Percentiles rank a stretch among this genome's conserved stretches.
Conservation (phyloP, 30 jellyfish, hydroid and myxozoan species). For the Aurelia aurita complex sp. Pacific region DNA sequence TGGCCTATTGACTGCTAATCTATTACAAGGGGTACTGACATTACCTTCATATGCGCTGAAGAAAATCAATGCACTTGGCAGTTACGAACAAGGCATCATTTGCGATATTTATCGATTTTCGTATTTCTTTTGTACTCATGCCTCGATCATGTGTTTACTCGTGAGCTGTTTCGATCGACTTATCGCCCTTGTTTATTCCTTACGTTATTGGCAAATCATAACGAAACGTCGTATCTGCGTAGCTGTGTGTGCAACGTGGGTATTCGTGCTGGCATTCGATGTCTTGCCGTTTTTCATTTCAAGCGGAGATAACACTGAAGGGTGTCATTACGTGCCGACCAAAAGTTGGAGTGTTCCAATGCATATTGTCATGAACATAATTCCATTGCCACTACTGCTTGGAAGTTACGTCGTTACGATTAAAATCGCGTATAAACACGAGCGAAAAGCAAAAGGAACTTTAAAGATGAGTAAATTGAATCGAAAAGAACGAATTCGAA, state of each 20-base stretch:
- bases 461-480: slow-evolving; percentile 4
- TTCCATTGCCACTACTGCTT: slow-evolving; percentile 71
- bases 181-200: slow-evolving; percentile 56
- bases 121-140: slow-evolving; percentile 73
- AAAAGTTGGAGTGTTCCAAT: slow-evolving; percentile 77
- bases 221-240: slow-evolving; percentile 21
- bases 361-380: slow-evolving; percentile 60
- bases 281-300: slow-evolving; percentile 58
- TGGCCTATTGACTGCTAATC: slow-evolving; percentile 71
- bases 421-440: slow-evolving; percentile 70
- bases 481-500: slow-evolving; percentile 36
- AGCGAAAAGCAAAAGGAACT: slow-evolving; percentile 10
- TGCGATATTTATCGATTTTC: slow-evolving; percentile 81
- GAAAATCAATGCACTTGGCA: slow-evolving; percentile 54
- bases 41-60: slow-evolving; percentile 82
- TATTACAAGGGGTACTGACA: slow-evolving; percentile 67
- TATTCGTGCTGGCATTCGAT: slow-evolving; percentile 63
- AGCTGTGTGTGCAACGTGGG: slow-evolving; percentile 43
- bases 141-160: slow-evolving; percentile 64
- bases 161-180: slow-evolving; percentile 59
- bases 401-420: slow-evolving; percentile 58
- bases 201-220: slow-evolving; percentile 58
- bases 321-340: slow-evolving; percentile 63
- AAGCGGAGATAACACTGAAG: background rate
- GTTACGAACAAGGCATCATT: slow-evolving; percentile 19